Conservation (phyloP, 1,140 invertebrate species). For the Conopomorpha cramerella region DNA sequence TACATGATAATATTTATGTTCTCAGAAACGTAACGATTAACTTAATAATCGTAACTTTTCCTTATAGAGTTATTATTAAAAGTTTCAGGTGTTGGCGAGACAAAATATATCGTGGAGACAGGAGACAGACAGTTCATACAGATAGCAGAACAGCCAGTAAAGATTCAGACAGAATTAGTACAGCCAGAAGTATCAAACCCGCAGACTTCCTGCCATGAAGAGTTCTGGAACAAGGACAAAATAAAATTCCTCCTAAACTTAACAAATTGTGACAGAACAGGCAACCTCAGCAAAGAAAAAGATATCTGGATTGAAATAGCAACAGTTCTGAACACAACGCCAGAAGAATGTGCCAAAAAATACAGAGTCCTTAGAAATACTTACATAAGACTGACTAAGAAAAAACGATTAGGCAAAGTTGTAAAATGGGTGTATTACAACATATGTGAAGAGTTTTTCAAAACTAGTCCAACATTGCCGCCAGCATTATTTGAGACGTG, state of each 20-base stretch:
- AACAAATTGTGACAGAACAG: constrained; percentile 21
- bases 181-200: constrained; percentile 7
- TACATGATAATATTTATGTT: neutral
- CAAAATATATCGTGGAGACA: constrained; percentile 28
- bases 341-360: constrained; percentile 38
- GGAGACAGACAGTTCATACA: constrained; percentile 32
- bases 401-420: constrained; percentile 36
- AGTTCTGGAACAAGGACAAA: constrained; percentile 43
- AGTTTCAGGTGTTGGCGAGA: constrained; percentile 26
- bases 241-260: constrained; percentile 28
- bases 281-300: constrained; percentile 18
- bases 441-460: constrained; percentile 39
- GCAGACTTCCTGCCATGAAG: constrained; percentile 25
- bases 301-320: constrained; percentile 34
- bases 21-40: neutral
- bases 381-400: constrained; percentile 37
- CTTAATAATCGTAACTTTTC: neutral
- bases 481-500: constrained; percentile 28
- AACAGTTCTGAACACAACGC: constrained; percentile 19
- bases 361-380: constrained; percentile 36
- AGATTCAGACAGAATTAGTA: constrained; percentile 9
- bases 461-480: constrained; percentile 31
- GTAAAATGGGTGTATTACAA: constrained; percentile 45
- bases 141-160: constrained; percentile 16
- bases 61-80: neutral